phyloP scores from a whole-genome alignment of 2,113 vertebrate genomes.

The Jaculus jaculus region DNA sequence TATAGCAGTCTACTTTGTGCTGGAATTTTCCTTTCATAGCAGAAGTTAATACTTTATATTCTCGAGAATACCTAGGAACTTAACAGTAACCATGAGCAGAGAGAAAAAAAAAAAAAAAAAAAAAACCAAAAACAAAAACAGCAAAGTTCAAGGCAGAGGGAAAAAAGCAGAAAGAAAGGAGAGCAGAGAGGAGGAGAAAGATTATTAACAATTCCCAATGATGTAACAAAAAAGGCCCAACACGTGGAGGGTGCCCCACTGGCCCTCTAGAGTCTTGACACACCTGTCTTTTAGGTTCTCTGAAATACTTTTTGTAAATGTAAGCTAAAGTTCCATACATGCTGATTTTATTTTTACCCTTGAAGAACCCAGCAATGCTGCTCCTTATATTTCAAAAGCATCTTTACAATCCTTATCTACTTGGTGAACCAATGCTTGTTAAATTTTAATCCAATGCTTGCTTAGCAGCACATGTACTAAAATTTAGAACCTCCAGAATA shows the following conservation, averaged over 20 bases:
- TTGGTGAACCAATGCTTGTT: too few species aligned
- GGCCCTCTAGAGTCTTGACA: not conserved
- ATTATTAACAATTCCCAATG: not conserved
- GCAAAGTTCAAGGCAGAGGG: too few species aligned
- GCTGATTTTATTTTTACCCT: not conserved
- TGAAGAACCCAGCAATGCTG: rapidly evolving
- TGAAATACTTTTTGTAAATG: not conserved
- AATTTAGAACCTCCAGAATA: too few species aligned
- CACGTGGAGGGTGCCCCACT: rapidly evolving
- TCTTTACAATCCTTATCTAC: not conserved
- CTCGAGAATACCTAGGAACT: too few species aligned
- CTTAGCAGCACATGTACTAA: too few species aligned
- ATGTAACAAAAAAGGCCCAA: not conserved
- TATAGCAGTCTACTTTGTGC: not conserved
- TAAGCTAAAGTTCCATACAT: not conserved
- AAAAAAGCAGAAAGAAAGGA: too few species aligned
- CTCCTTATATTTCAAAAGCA: not conserved
- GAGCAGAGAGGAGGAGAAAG: not conserved
- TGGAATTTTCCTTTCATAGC: not conserved
- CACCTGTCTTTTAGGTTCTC: not conserved
- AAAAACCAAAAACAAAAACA: not conserved
- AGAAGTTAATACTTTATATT: too few species aligned
- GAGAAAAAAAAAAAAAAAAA: not conserved
- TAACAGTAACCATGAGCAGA: too few species aligned
- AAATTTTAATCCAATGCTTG: too few species aligned